phyloP scores from a whole-genome alignment of 2,113 vertebrate genomes.

The Cephalopterus ornatus region DNA sequence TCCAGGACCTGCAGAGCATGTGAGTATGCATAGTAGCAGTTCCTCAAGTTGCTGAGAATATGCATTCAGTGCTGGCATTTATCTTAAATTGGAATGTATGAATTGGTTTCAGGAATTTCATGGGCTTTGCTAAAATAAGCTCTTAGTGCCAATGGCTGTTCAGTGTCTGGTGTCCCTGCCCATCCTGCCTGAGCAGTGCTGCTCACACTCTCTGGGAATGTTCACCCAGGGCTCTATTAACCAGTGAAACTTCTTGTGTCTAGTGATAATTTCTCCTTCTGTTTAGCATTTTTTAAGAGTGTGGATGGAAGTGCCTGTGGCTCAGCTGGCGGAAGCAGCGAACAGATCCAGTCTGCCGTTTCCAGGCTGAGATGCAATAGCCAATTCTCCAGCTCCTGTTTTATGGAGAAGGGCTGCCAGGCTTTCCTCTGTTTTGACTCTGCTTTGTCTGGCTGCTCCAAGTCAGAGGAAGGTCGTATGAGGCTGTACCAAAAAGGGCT shows the following conservation, averaged over 20 bases:
- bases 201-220: not conserved
- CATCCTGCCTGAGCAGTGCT: not conserved
- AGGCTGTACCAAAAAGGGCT: not conserved
- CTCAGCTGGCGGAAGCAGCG: not conserved
- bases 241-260: not conserved
- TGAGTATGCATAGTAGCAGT: conserved; percentile 58
- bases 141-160: not conserved
- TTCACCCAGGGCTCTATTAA: not conserved
- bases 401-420: not conserved
- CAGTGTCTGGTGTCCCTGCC: not conserved
- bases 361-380: not conserved
- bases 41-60: not conserved
- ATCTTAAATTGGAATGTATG: not conserved
- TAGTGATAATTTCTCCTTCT: not conserved
- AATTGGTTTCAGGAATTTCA: not conserved
- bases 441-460: conserved; percentile 26
- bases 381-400: not conserved
- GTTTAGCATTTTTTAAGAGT: not conserved
- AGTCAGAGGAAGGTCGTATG: not conserved
- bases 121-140: not conserved
- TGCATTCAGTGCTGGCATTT: not conserved
- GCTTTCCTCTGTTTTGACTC: conserved; percentile 2
- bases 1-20: conserved; percentile 71
- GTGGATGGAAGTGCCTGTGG: not conserved
- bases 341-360: not conserved